Percentiles rank a stretch among this genome's conserved stretches.
Conservation (phyloP, 2,888 invertebrate species). For the Adelognathus sp. region DNA sequence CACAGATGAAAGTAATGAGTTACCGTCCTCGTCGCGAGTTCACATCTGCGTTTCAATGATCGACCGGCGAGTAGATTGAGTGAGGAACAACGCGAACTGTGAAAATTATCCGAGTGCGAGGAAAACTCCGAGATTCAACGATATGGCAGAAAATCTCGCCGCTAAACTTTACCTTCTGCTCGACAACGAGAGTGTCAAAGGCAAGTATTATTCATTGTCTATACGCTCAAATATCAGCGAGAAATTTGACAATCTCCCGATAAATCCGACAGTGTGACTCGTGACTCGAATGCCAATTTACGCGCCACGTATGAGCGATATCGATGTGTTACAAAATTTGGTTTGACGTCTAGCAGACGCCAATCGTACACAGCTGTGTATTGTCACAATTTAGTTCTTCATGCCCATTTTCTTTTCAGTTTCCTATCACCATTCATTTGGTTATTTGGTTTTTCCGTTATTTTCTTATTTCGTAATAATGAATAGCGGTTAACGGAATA, state of each 20-base stretch:
- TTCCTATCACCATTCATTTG: too few relatives aligned
- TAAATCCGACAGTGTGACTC: not conserved
- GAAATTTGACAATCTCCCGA: not conserved
- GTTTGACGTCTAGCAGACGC: slow-evolving; percentile 58
- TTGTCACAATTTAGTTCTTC: not conserved
- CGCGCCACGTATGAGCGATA: not conserved
- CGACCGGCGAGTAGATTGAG: slow-evolving; percentile 14
- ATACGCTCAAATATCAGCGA: not conserved
- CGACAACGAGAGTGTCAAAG: slow-evolving; percentile 71
- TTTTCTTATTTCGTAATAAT: not conserved
- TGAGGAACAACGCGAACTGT: slow-evolving; percentile 34
- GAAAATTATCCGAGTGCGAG: slow-evolving; percentile 13
- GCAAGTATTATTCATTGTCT: slow-evolving; percentile 62
- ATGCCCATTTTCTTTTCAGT: not conserved
- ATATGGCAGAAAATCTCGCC: slow-evolving; percentile 79
- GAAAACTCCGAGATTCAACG: not conserved
- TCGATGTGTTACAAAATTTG: slow-evolving; percentile 20
- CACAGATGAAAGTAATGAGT: slow-evolving; percentile 36
- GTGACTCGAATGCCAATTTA: not conserved
- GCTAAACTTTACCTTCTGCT: slow-evolving; percentile 77
- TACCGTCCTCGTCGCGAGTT: slow-evolving; percentile 18
- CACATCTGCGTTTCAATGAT: slow-evolving; percentile 23
- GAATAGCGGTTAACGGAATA: too few relatives aligned
- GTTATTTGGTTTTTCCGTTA: not conserved
- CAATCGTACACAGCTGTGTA: slow-evolving; percentile 18